Conservation (phyloP, 2,888 invertebrate species). For the Acrocera orbiculus region DNA sequence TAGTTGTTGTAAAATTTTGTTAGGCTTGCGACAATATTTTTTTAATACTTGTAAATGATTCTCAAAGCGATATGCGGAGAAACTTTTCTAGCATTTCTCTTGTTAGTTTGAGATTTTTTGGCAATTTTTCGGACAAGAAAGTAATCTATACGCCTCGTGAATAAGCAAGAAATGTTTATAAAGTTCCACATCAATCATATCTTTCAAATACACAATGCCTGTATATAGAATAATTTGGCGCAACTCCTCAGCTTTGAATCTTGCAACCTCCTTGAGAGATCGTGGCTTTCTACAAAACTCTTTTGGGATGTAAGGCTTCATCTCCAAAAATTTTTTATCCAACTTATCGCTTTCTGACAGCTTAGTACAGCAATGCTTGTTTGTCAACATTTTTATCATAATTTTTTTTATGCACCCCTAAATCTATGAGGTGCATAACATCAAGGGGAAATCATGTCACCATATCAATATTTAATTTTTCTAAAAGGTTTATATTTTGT, state of each 20-base stretch:
- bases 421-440: slow-evolving; percentile 7
- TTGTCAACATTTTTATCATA: not conserved
- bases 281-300: slow-evolving; percentile 6
- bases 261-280: no score
- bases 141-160: not conserved
- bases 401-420: slow-evolving; percentile 9
- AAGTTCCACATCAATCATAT: not conserved
- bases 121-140: not conserved
- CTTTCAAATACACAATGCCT: not conserved
- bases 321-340: not conserved
- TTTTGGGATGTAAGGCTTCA: slow-evolving; percentile 1
- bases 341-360: not conserved
- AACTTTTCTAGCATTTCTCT: slow-evolving; percentile 1
- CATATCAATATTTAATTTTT: slow-evolving; percentile 2
- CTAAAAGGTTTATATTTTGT: slow-evolving; percentile 1
- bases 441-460: slow-evolving; percentile 7
- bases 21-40: slow-evolving; percentile 1
- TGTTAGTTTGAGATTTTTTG: not conserved
- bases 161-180: not conserved
- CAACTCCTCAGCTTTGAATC: not conserved
- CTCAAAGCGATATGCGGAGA: slow-evolving; percentile 1
- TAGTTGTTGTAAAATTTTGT: no score
- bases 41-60: slow-evolving; percentile 1
- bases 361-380: not conserved
- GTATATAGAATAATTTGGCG: not conserved